Evolutionary conservation across 2,113 vertebrate species (phyloP), one percentile per base, ranked within the genome.

Genomic region (Indicator indicator): DNA sequence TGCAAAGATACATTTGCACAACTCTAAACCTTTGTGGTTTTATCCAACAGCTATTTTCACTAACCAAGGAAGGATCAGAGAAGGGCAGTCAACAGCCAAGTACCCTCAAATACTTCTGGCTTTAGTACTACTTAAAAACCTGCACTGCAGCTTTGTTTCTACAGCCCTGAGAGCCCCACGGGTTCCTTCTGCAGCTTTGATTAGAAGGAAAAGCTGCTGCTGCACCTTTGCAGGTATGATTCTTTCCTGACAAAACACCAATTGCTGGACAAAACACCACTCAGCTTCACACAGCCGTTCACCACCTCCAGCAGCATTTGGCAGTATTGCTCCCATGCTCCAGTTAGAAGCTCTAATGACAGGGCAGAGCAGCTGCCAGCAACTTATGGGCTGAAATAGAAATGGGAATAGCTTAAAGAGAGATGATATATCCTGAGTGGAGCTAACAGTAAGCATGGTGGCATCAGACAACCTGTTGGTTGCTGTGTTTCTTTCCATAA

Each of bases 291-390:
- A 84, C 46, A 11, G 18, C 63, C 73, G 11, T 71, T 24, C 64
- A 30, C 50, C 30, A 9, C 4, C 54, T 30, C 76, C 83, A 65
- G 87, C 70, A 94, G 78, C 73, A 75, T 32, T 59, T 38, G 56
- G 32, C 71, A 50, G 32, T 2, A 1, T 58, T 0, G 0, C 40
- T 54, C 67, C 82, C 38, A 1, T 42, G 52, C 77, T 72, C 0
- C 0, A 28, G 64, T 14, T 9, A 38, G 85, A 38, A 63, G 33
- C 64, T 74, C 62, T 38, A 23, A 46, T 3, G 62, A 48, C 28
- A 55, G n/a, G 69, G 36, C 36, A 65, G 50, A 89, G 48, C 88
- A 90, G 88, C 90, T 90, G 88, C 60, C 86, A 83, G 83, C 46
- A 68, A 59, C 36, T n/a, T 13, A n/a, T 6, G 44, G 44, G 48